Conservation (phyloP, 2,113 vertebrate species). For the Hemicordylus capensis region DNA sequence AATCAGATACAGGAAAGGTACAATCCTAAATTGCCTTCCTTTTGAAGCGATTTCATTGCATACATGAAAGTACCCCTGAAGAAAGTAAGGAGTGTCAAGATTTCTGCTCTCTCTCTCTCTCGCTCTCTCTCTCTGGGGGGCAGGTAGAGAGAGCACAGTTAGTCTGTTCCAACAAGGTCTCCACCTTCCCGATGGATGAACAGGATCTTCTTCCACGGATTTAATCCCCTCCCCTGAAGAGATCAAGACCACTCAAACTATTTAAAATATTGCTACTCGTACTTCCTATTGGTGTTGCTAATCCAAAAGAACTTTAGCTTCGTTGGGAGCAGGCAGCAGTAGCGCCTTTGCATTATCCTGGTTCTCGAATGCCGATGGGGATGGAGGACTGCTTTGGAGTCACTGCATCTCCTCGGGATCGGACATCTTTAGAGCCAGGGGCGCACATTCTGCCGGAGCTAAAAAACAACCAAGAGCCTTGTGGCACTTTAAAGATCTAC, state of each 20-base stretch:
- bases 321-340: neutral
- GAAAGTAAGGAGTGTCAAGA: too few relatives aligned
- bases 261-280: neutral
- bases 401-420: neutral
- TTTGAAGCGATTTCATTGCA: neutral
- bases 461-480: neutral
- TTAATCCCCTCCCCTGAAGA: neutral
- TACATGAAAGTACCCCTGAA: neutral
- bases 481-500: neutral
- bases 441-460: too few relatives aligned
- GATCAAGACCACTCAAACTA: too few relatives aligned
- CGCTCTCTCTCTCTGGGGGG: too few relatives aligned
- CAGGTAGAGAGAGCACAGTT: neutral
- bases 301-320: neutral
- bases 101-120: too few relatives aligned
- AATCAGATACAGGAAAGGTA: too few relatives aligned
- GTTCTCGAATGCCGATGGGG: neutral
- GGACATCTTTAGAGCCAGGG: neutral
- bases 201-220: neutral
- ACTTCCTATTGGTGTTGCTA: neutral
- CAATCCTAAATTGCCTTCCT: neutral
- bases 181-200: too few relatives aligned
- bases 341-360: neutral
- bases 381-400: too few relatives aligned
- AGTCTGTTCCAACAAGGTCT: neutral